Percentiles rank a stretch among this genome's conserved stretches.
Conservation (phyloP, 2,888 invertebrate genomes). For the Onchidella celtica region DNA sequence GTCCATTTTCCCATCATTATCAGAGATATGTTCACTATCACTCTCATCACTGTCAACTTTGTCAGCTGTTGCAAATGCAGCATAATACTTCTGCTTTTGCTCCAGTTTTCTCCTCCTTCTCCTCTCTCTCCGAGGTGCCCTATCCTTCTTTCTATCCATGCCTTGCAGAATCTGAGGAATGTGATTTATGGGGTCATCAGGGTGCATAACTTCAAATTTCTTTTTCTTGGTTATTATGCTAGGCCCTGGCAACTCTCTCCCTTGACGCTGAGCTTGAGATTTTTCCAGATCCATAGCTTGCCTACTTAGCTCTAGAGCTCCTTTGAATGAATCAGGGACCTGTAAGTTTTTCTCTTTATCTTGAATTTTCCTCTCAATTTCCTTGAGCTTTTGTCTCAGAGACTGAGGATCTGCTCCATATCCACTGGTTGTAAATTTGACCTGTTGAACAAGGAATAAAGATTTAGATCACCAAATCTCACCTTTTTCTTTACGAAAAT, state of each 20-base stretch:
- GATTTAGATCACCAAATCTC: too few relatives aligned
- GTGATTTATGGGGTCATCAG: conserved; percentile 69
- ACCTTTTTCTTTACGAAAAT: too few relatives aligned
- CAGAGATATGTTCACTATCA: background rate
- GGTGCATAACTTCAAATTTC: conserved; percentile 43
- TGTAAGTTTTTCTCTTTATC: conserved; percentile 58
- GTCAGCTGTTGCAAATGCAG: background rate
- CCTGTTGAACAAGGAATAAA: too few relatives aligned
- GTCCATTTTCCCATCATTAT: background rate
- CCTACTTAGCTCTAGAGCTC: conserved; percentile 59
- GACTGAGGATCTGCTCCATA: conserved; percentile 54
- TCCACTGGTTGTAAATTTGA: background rate
- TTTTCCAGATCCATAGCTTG: conserved; percentile 75
- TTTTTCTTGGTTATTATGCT: conserved; percentile 59
- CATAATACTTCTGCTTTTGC: conserved; percentile 36
- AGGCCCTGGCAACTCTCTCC: conserved; percentile 56
- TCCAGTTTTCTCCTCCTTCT: conserved; percentile 42
- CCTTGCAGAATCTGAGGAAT: conserved; percentile 65
- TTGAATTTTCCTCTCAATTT: conserved; percentile 71
- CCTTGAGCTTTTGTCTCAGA: conserved; percentile 57
- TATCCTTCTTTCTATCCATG: conserved; percentile 43
- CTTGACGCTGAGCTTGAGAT: conserved; percentile 56
- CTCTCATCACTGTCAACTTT: background rate
- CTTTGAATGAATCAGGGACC: conserved; percentile 64
- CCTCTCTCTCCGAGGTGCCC: conserved; percentile 35